Base-by-base conservation (phyloP, 2,113 vertebrate genomes). In the Eulemur macaco region DNA sequence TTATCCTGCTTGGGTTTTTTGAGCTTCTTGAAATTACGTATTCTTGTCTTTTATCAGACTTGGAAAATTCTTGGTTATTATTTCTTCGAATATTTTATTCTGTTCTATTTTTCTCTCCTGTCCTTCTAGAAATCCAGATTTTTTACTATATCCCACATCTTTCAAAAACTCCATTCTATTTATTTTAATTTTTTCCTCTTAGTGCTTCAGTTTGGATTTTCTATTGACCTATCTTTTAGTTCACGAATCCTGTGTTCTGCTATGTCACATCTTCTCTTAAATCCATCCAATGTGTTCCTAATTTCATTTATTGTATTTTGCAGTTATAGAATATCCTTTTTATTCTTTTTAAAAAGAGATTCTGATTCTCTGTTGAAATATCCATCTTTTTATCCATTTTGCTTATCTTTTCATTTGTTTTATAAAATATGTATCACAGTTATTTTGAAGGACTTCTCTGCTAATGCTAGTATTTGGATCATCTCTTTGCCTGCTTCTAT, bases 61-160 rank as follows among this genome's bases (percentile, higher is more conserved):
- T 85, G n/a, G 73, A 80, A 78, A 68, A 23, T 18, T 42, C 31
- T 39, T 77, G 29, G 14, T 50, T 23, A 12, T 85, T 78, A 47
- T 68, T 80, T 96, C 31, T 66, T 96, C 37, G 47, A 17, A 18
- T 87, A 58, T 74, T 85, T 92, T 54, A 9, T 85, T 86, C 73
- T 58, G 45, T 91, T 27, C 47, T 47, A 10, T 69, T 89, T 94
- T 85, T 42, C 47, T 68, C 77, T 86, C 37, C 29, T 52, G 14
- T 93, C 25, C 63, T 71, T 34, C 69, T 81, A 42, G 34, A 85
- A 45, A 68, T 47, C 34, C 13, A 66, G 63, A 34, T 56, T 34
- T 83, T 63, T 31, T 3, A 10, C 17, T 34, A 1, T 60, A 25
- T 60, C 3, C 9, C 27, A 80, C 23, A 45, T 74, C 23, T 66